Conservation (phyloP, 2,797 vertebrate species). For the Xenentodon cancila region DNA sequence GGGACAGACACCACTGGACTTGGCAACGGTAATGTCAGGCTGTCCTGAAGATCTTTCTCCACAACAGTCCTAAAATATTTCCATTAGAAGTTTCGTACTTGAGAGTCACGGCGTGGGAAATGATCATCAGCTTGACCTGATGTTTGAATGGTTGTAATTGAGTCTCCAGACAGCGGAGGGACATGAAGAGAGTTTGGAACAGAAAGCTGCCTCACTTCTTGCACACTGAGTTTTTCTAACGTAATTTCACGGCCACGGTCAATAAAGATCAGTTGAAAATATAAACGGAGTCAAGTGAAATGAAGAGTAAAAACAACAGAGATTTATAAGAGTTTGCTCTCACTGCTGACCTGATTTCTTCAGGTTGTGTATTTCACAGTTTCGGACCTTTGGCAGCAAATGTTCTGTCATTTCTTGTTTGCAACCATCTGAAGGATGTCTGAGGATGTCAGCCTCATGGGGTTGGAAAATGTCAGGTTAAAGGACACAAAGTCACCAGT, state of each 20-base stretch:
- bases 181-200: slow-evolving; percentile 2
- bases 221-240: slow-evolving; percentile 25
- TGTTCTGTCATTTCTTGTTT: neutral
- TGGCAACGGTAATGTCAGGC: slow-evolving; percentile 77
- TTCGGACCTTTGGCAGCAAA: neutral
- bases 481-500: no score
- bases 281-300: no score
- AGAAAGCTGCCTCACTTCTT: neutral
- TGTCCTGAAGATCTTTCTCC: neutral
- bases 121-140: neutral
- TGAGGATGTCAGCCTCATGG: no score
- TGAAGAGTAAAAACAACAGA: neutral
- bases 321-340: neutral
- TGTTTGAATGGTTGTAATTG: neutral
- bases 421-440: neutral
- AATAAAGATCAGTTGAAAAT: no score
- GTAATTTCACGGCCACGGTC: slow-evolving; percentile 1
- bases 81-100: neutral
- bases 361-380: neutral
- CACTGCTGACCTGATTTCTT: neutral
- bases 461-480: no score
- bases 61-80: neutral
- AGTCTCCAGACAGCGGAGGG: slow-evolving; percentile 12
- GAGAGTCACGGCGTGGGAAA: neutral
- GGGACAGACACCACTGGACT: slow-evolving; percentile 84